A percentile compares a stretch with the other conserved stretches of the same genome.
Conservation (phyloP, 2,797 vertebrate genomes). For the Anguilla obscura region DNA sequence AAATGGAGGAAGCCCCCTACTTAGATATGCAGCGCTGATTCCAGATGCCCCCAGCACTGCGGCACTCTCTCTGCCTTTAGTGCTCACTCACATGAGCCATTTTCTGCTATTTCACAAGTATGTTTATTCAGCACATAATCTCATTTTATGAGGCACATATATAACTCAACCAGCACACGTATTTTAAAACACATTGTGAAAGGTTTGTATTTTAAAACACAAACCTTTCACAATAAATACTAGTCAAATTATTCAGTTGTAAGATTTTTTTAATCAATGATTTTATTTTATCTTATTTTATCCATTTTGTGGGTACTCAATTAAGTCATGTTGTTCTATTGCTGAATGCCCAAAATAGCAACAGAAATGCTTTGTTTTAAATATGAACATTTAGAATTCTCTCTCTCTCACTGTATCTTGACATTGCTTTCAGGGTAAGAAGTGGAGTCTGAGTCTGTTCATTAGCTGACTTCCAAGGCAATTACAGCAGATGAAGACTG, state of each 20-base stretch:
- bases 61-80: constrained; percentile 19
- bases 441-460: constrained; percentile 14
- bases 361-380: neutral
- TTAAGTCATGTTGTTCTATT: neutral
- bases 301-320: neutral
- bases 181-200: neutral
- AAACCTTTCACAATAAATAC: neutral
- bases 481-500: constrained; percentile 26
- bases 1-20: constrained; percentile 71
- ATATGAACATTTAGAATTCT: neutral
- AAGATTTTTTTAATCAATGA: neutral
- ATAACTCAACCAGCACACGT: neutral
- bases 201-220: neutral
- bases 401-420: neutral
- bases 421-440: neutral
- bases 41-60: constrained; percentile 37
- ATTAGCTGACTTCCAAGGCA: constrained; percentile 29
- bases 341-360: neutral
- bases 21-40: constrained; percentile 44
- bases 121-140: neutral
- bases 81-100: neutral
- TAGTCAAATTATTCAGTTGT: neutral
- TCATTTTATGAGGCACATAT: neutral
- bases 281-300: neutral
- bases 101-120: neutral